Conservation (phyloP, 2,888 invertebrate genomes). For the Heliconius ethilla region DNA sequence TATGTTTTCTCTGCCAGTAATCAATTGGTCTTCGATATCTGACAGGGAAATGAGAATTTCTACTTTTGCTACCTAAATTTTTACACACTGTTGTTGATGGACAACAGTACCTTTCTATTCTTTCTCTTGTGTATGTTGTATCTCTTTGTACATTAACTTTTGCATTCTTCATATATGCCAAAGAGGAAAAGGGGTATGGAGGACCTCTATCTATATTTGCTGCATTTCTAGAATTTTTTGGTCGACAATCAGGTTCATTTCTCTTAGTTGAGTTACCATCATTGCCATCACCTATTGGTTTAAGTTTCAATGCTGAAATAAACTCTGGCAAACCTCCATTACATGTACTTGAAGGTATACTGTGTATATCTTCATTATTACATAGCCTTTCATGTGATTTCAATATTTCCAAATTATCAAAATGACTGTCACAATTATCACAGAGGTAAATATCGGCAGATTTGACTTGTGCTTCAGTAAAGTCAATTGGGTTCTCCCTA, state of each 20-base stretch:
- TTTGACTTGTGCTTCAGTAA: slow-evolving; percentile 78
- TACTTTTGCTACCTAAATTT: slow-evolving; percentile 67
- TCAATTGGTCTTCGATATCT: slow-evolving; percentile 73
- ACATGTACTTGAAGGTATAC: slow-evolving; percentile 53
- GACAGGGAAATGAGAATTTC: slow-evolving; percentile 69
- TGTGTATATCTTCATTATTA: slow-evolving; percentile 57
- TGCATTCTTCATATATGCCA: slow-evolving; percentile 70
- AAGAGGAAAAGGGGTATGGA: slow-evolving; percentile 76
- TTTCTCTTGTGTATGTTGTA: slow-evolving; percentile 64
- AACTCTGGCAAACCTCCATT: slow-evolving; percentile 67
- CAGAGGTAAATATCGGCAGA: slow-evolving; percentile 87
- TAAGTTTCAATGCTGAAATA: slow-evolving; percentile 68
- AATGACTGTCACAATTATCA: slow-evolving; percentile 88
- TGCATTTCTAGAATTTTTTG: slow-evolving; percentile 64
- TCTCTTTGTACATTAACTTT: slow-evolving; percentile 65
- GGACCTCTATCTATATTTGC: slow-evolving; percentile 70
- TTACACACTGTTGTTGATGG: slow-evolving; percentile 60
- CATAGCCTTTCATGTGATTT: slow-evolving; percentile 76
- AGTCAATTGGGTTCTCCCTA: slow-evolving; percentile 56
- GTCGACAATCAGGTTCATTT: slow-evolving; percentile 53
- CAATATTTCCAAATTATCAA: slow-evolving; percentile 76
- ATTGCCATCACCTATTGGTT: slow-evolving; percentile 52
- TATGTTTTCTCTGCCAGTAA: slow-evolving; percentile 72
- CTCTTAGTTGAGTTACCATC: slow-evolving; percentile 45
- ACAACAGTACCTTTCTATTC: slow-evolving; percentile 75